Evolutionary conservation across 2,888 invertebrate genomes (phyloP).

Genomic region (Willowsia nigromaculata): DNA sequence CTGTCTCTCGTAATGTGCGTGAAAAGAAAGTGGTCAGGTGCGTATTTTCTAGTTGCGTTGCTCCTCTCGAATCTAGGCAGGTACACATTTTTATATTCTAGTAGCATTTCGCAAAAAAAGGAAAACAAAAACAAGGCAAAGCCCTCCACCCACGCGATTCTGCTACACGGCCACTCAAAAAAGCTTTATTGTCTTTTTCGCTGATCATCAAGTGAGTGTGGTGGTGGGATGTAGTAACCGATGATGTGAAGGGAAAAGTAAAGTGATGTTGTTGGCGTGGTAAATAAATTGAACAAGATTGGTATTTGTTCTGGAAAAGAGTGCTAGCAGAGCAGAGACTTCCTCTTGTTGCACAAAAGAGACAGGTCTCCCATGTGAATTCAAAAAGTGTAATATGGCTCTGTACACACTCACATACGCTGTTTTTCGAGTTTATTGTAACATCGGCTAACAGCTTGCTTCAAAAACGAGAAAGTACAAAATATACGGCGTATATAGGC

Average conservation of each 20-base stretch:
- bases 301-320: constrained; percentile 17
- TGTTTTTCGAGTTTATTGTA: neutral
- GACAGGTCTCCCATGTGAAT: constrained; percentile 54
- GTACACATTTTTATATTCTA: neutral
- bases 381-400: neutral
- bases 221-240: neutral
- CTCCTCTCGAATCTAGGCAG: no score
- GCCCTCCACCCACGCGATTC: neutral
- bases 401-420: neutral
- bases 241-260: neutral
- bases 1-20: no score
- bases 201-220: neutral
- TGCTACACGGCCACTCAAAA: neutral
- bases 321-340: neutral
- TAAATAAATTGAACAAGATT: constrained; percentile 54
- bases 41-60: no score
- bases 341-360: neutral
- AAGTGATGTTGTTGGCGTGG: neutral
- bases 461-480: neutral
- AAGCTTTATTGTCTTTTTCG: constrained; percentile 13
- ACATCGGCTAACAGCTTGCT: neutral
- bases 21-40: neutral
- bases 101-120: neutral
- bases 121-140: neutral
- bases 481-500: neutral